phyloP scores from a whole-genome alignment of 2,888 invertebrate species.

The Rhyacophila evoluta region DNA sequence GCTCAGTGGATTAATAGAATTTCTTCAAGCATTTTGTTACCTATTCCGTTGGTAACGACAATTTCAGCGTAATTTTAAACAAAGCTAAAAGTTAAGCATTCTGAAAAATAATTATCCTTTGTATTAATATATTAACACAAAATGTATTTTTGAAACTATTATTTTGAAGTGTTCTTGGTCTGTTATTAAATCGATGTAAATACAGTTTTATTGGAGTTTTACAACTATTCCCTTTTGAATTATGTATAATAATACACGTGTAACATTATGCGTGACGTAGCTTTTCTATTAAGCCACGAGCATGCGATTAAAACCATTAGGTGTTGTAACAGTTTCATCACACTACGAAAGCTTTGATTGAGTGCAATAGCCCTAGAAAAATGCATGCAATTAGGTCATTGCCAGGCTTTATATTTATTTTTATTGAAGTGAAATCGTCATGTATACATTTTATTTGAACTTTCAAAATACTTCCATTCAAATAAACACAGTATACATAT shows the following conservation, averaged over 20 bases:
- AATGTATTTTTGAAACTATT: not conserved
- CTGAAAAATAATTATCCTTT: too few species aligned
- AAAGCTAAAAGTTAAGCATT: too few species aligned
- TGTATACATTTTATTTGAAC: too few species aligned
- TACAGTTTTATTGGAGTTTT: not conserved
- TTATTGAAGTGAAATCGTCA: too few species aligned
- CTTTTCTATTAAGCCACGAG: not conserved
- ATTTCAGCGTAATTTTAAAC: too few species aligned
- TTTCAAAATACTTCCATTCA: too few species aligned
- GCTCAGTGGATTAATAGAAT: too few species aligned
- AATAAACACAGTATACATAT: too few species aligned
- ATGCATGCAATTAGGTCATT: not conserved
- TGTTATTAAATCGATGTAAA: not conserved
- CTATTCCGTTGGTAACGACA: too few species aligned
- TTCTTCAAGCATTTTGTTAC: too few species aligned
- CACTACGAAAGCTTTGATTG: not conserved
- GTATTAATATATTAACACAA: too few species aligned
- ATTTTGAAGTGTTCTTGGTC: not conserved
- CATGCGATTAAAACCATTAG: not conserved
- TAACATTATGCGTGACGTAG: constrained; percentile 3
- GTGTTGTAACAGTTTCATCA: not conserved
- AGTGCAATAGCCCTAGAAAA: not conserved
- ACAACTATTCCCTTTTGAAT: not conserved
- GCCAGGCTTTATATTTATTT: not conserved
- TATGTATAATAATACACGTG: not conserved